phyloP scores from a whole-genome alignment of 2,797 vertebrate genomes.

The Chromobotia macracanthus region DNA sequence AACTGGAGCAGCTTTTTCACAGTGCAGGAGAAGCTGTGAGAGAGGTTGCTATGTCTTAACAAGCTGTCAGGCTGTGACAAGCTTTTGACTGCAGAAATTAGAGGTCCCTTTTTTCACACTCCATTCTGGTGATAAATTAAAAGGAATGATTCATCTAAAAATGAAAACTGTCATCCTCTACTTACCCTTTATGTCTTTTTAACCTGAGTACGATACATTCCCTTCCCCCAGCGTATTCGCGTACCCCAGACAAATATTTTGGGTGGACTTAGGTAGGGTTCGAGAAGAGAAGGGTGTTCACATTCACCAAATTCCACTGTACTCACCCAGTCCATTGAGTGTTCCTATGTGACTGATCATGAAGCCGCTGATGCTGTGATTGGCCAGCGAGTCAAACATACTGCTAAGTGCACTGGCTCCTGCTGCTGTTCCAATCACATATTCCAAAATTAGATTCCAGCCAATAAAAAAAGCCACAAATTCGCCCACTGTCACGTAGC shows the following conservation, averaged over 20 bases:
- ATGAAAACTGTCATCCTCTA: not conserved
- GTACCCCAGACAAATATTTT: too few relatives aligned
- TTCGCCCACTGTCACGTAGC: constrained; percentile 96
- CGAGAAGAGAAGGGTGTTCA: too few relatives aligned
- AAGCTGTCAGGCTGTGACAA: constrained; percentile 5
- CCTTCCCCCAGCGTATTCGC: too few relatives aligned
- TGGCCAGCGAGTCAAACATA: constrained; percentile 97
- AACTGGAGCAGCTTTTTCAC: constrained; percentile 18
- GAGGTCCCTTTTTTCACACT: not conserved
- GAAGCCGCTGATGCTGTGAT: constrained; percentile 94
- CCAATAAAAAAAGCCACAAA: constrained; percentile 98
- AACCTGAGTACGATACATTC: not conserved
- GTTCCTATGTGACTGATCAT: constrained; percentile 90
- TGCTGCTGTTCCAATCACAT: constrained; percentile 94
- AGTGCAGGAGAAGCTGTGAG: not conserved
- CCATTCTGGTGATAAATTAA: not conserved
- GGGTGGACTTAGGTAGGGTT: too few relatives aligned
- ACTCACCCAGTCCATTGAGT: constrained; percentile 88
- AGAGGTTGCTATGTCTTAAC: constrained; percentile 2
- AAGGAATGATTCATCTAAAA: too few relatives aligned
- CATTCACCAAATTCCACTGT: not conserved
- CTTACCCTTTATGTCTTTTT: not conserved
- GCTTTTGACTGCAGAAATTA: constrained; percentile 4
- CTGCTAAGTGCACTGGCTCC: constrained; percentile 96
- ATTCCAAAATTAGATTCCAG: constrained; percentile 97